These are phyloP conservation scores for Eilema sororculum DNA, from an alignment of 2,888 invertebrate genomes.

Conservation along the genomic window DNA sequence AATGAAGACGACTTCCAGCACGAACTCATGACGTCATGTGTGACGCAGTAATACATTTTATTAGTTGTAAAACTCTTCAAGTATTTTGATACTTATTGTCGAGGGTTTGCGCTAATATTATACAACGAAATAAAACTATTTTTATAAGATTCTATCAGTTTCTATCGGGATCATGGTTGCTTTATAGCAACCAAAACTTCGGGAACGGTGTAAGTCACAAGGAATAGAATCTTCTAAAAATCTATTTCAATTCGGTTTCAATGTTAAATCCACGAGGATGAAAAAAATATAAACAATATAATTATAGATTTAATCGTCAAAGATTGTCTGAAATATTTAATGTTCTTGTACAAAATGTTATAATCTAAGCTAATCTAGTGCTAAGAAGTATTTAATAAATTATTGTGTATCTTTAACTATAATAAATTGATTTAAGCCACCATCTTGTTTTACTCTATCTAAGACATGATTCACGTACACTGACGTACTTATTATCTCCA, in stretches of 20 bases:
- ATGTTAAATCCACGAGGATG: neutral
- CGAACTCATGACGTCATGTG: neutral
- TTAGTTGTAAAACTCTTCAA: neutral
- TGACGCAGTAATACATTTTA: neutral
- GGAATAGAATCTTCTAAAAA: neutral
- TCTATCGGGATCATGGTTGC: neutral
- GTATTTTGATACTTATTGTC: neutral
- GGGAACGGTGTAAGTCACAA: neutral
- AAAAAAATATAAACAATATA: neutral
- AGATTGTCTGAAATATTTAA: conserved; percentile 8
- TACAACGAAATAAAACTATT: neutral
- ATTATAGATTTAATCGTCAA: neutral
- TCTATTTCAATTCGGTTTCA: neutral
- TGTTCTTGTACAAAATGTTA: conserved; percentile 45
- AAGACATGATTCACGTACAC: conserved; percentile 35
- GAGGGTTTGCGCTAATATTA: neutral
- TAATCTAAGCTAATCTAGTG: conserved; percentile 26
- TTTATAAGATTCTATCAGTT: neutral
- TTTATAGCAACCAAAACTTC: neutral
- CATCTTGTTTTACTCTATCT: conserved; percentile 35
- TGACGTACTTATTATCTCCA: conserved; percentile 25
- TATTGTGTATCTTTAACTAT: conserved; percentile 47
- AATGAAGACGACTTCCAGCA: neutral
- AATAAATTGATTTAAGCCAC: conserved; percentile 38
- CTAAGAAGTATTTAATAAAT: conserved; percentile 45